These are phyloP conservation scores for Drosophila ochracea DNA, from an alignment of 2,888 invertebrate genomes.

Conservation along the genomic window DNA sequence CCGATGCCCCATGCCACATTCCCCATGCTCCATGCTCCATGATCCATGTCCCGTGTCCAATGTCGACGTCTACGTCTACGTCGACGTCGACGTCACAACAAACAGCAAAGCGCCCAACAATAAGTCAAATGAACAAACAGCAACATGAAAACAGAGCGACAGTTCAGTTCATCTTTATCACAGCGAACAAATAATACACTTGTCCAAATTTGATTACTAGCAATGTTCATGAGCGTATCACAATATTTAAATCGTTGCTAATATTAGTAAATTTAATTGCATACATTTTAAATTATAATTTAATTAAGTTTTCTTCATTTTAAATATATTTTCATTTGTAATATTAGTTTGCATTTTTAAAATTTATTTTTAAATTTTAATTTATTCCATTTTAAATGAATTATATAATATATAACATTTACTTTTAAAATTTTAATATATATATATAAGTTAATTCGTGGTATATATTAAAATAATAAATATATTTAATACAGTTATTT, in stretches of 20 bases:
- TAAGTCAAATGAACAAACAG: conserved; percentile 76
- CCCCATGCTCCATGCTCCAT: conserved; percentile 6
- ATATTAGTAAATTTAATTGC: background rate
- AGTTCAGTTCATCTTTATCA: conserved; percentile 3
- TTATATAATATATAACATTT: background rate
- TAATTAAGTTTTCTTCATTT: background rate
- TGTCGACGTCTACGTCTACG: conserved; percentile 16
- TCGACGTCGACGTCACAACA: conserved; percentile 57
- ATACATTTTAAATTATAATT: background rate
- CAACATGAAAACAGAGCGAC: conserved; percentile 49
- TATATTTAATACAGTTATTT: background rate
- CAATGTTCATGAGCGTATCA: background rate
- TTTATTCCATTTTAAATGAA: rapidly evolving
- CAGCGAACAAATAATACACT: conserved; percentile 47
- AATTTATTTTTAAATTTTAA: background rate
- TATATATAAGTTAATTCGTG: background rate
- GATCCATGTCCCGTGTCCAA: conserved; percentile 14
- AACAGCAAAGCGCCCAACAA: conserved; percentile 69
- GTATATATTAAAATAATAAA: background rate
- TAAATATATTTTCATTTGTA: background rate
- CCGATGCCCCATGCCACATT: conserved; percentile 20
- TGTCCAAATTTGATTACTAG: background rate
- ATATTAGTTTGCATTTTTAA: background rate
- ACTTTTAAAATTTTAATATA: background rate
- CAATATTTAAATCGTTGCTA: background rate